Evolutionary conservation across 2,888 invertebrate genomes (phyloP), one percentile per base, ranked within the genome.

Genomic region (Eulithis testata): DNA sequence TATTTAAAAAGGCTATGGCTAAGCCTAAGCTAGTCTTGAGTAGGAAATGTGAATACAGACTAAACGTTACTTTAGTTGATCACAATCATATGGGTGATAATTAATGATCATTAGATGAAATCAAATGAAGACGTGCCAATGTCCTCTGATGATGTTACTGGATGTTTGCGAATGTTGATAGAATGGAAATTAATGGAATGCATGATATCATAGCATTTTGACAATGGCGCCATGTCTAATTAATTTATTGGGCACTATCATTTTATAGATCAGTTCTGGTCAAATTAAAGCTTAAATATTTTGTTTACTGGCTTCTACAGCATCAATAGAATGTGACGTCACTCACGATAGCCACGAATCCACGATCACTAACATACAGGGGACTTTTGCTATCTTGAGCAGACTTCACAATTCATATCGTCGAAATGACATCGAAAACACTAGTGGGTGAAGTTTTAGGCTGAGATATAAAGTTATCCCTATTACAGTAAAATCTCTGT

Each of bases 171-270:
- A 52, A 60, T 57, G 40, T 31, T 11, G 51, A 50, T 53, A n/a
- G n/a, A 51, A 37, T 12, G 11, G 12, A 40, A 40, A 40, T 40
- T n/a, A 36, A 62, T 36, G 27, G 21, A 43, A 11, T 9, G 27
- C 7, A 45, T 67, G 67, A 67, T 58, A 54, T 67, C 60, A 67
- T 63, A 36, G 31, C 40, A 12, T 61, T 63, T 56, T 52, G n/a
- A 3, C 45, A 11, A 59, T 57, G 63, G 67, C 63, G 63, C 60
- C 62, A 57, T 14, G 37, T 11, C 53, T 21, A 63, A 57, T 60
- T 36, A 50, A 60, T 63, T 63, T 53, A 51, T 63, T 44, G 37
- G 60, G 49, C 52, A 51, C 3, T 27, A 12, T 14, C n/a, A 37
- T 45, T 51, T 43, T 47, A 27, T 47, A 31, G 40, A 7, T 7